Conservation (phyloP, 2,888 invertebrate genomes). For the Boloria selene region DNA sequence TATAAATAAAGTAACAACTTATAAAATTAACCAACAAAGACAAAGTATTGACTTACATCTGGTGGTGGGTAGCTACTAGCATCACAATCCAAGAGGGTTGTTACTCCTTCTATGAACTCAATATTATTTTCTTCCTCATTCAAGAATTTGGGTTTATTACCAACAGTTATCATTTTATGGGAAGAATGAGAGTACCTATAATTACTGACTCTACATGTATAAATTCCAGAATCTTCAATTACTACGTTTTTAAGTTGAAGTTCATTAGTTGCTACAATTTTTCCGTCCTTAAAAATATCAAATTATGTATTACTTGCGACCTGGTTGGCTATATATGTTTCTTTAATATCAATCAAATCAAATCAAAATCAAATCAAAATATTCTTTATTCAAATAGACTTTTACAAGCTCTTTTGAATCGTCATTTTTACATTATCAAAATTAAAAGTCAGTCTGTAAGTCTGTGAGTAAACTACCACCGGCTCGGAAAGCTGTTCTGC, state of each 20-base stretch:
- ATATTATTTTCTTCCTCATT: conserved; percentile 43
- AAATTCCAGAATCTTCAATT: conserved; percentile 50
- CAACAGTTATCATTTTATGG: conserved; percentile 48
- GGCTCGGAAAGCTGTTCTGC: no score
- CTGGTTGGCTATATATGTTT: background rate
- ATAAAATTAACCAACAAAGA: no score
- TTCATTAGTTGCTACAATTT: conserved; percentile 40
- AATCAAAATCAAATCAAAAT: no score
- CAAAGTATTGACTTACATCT: conserved; percentile 44
- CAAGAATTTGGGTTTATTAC: conserved; percentile 52
- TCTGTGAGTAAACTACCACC: no score
- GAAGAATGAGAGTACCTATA: conserved; percentile 43
- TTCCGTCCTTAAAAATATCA: conserved; percentile 48
- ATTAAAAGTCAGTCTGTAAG: no score
- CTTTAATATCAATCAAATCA: no score
- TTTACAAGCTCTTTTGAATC: no score
- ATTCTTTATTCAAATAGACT: no score
- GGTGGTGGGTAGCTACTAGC: conserved; percentile 51
- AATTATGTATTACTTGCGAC: background rate
- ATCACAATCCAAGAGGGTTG: conserved; percentile 47
- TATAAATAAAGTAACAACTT: no score
- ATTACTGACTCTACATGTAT: conserved; percentile 57
- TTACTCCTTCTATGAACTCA: conserved; percentile 41
- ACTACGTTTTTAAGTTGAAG: conserved; percentile 45
- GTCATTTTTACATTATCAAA: no score